Conservation (phyloP, 2,888 invertebrate species). For the Cephus sareptanus region DNA sequence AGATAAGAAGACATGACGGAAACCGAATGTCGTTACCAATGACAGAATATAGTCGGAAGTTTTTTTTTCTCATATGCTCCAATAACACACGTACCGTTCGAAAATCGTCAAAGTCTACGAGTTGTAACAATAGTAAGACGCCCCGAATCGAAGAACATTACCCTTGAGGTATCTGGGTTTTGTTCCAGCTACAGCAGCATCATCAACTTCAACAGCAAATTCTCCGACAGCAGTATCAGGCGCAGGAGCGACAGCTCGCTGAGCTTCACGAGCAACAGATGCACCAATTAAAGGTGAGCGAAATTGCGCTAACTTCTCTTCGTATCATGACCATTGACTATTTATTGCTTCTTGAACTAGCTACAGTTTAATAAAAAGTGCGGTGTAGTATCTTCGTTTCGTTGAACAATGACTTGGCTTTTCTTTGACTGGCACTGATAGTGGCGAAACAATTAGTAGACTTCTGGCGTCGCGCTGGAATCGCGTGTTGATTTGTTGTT, state of each 20-base stretch:
- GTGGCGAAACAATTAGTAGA: not conserved
- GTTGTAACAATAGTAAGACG: not conserved
- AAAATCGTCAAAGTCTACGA: not conserved
- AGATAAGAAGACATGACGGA: not conserved
- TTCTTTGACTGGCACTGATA: not conserved
- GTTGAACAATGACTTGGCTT: not conserved
- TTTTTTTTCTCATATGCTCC: too few relatives aligned
- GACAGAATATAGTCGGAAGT: too few relatives aligned
- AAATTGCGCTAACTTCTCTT: not conserved
- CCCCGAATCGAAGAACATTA: constrained; percentile 39
- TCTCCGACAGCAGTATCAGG: constrained; percentile 90
- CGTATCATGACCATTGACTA: not conserved
- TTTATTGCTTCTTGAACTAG: not conserved
- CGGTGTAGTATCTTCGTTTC: not conserved
- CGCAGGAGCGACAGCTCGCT: constrained; percentile 89
- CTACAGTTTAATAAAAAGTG: not conserved
- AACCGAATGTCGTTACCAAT: too few relatives aligned
- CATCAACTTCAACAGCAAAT: constrained; percentile 94
- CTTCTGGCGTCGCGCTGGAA: not conserved
- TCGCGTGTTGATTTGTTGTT: not conserved
- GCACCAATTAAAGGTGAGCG: constrained; percentile 85
- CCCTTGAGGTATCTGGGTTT: constrained; percentile 63
- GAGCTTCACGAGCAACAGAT: constrained; percentile 92
- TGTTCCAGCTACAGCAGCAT: constrained; percentile 90
- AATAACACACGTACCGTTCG: not conserved